Percentiles rank a stretch among this genome's conserved stretches.
Conservation (phyloP, 2,888 invertebrate genomes). For the Neuroscelio doddi region DNA sequence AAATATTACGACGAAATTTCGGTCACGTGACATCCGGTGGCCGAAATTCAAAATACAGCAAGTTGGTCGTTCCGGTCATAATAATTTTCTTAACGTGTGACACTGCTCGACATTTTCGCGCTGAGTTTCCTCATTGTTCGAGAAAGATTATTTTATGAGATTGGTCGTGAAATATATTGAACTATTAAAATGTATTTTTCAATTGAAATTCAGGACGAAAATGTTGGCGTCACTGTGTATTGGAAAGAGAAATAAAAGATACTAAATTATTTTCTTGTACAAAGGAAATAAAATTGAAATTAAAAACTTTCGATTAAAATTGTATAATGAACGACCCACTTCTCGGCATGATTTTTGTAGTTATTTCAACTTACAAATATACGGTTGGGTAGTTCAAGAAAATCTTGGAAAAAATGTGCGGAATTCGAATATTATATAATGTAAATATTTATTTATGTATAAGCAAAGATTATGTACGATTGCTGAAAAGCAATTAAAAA, state of each 20-base stretch:
- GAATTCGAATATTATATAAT: neutral
- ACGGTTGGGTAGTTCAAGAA: neutral
- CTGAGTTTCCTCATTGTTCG: neutral
- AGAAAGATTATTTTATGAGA: neutral
- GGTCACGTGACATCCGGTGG: conserved; percentile 18
- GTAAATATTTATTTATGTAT: conserved; percentile 10
- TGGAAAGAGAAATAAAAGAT: too few species aligned
- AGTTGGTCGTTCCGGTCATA: too few species aligned
- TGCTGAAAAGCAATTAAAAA: neutral
- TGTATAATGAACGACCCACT: too few species aligned
- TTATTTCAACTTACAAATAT: neutral
- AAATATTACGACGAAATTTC: neutral
- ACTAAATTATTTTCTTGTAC: too few species aligned
- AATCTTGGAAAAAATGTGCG: neutral
- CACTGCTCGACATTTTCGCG: conserved; percentile 1
- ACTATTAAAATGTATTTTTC: too few species aligned
- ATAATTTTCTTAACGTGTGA: too few species aligned
- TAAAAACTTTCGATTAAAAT: too few species aligned
- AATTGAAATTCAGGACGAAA: too few species aligned
- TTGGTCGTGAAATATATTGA: too few species aligned
- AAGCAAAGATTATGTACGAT: conserved; percentile 9
- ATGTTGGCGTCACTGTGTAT: too few species aligned
- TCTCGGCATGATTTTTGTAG: too few species aligned
- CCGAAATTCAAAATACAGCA: conserved; percentile 3
- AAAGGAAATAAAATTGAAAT: too few species aligned